Evolutionary conservation across 2,888 invertebrate genomes (phyloP).

Genomic region (Acronicta psi): DNA sequence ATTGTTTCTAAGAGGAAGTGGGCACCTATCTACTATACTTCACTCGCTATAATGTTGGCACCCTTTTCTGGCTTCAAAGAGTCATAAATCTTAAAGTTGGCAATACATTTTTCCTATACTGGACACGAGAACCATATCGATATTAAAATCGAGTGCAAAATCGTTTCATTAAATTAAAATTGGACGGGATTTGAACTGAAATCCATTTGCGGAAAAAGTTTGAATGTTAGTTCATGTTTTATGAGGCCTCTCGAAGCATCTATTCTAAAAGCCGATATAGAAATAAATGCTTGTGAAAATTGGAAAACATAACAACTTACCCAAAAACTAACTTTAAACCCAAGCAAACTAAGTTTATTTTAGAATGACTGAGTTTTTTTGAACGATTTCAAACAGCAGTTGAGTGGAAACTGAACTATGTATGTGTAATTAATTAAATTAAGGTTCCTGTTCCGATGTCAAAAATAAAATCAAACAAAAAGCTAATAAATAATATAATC

Average conservation of each 20-base stretch:
- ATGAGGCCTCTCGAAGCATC: neutral
- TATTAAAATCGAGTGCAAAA: constrained; percentile 40
- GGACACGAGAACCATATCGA: constrained; percentile 47
- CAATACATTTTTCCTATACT: constrained; percentile 43
- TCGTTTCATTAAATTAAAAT: constrained; percentile 47
- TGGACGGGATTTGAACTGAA: constrained; percentile 28
- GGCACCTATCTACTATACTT: constrained; percentile 18
- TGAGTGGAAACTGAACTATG: no score
- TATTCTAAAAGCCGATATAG: no score
- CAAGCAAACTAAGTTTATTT: no score
- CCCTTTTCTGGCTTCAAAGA: constrained; percentile 37
- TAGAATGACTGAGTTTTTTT: no score
- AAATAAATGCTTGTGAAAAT: neutral
- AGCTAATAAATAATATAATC: no score
- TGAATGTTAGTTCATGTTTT: constrained; percentile 3
- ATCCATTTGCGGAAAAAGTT: constrained; percentile 28
- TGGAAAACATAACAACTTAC: neutral
- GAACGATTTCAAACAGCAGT: no score
- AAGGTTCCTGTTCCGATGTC: no score
- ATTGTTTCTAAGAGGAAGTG: constrained; percentile 44
- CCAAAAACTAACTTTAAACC: neutral
- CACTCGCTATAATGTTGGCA: constrained; percentile 49
- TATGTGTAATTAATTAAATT: no score
- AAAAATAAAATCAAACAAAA: no score
- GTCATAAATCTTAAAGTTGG: constrained; percentile 51